Evolutionary conservation across 2,888 invertebrate genomes (phyloP).

Genomic region (Eilema depressum): DNA sequence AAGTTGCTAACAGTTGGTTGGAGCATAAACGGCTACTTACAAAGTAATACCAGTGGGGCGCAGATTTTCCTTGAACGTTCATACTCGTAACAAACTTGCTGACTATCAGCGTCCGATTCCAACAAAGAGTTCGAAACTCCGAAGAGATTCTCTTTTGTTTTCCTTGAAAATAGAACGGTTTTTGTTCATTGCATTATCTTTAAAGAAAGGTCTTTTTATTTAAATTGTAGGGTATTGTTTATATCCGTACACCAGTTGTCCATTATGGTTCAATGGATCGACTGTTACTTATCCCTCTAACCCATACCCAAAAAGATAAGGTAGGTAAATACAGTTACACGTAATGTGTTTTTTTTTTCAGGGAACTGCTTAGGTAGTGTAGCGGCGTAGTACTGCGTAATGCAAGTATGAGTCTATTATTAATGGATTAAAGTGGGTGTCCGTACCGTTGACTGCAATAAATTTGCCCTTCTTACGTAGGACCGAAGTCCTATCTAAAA

Average conservation of each 20-base stretch:
- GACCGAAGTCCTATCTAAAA: background rate
- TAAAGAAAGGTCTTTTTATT: background rate
- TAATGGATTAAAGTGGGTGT: background rate
- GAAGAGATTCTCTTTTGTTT: constrained; percentile 29
- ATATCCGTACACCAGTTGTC: background rate
- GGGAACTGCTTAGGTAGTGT: background rate
- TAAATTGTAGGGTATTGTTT: background rate
- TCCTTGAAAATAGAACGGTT: constrained; percentile 21
- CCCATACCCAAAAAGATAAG: background rate
- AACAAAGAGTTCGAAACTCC: constrained; percentile 31
- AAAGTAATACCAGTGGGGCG: constrained; percentile 51
- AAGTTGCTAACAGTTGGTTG: constrained; percentile 53
- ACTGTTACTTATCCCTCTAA: background rate
- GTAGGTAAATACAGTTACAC: background rate
- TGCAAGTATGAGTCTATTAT: background rate
- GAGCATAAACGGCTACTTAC: constrained; percentile 46
- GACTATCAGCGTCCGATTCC: constrained; percentile 34
- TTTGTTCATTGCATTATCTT: background rate
- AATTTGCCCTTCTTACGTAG: background rate
- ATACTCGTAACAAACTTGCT: constrained; percentile 33
- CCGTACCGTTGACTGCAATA: background rate
- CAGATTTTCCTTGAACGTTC: constrained; percentile 49
- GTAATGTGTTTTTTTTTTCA: background rate
- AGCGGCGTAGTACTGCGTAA: background rate
- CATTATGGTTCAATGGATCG: background rate